Base-by-base conservation (phyloP, 2,888 invertebrate genomes). In the Volucella inflata region DNA sequence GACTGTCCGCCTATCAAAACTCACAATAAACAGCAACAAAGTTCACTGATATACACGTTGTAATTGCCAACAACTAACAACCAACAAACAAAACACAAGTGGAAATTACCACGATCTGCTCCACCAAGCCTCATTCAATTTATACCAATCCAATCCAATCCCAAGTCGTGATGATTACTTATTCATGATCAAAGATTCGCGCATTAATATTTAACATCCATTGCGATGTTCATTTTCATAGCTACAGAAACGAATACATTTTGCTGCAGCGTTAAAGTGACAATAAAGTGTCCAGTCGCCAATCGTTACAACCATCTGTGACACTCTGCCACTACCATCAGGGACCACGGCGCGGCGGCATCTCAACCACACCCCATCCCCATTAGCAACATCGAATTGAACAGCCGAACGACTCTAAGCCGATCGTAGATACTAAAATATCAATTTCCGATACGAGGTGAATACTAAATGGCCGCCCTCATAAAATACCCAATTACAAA, bases 241-340 rank as follows among this genome's bases (percentile, higher is more conserved):
- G 53, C 14, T 40, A 9, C 8, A 21, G 17, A 14, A 40, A 59
- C 16, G 68, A 40, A 76, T 36, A 78, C 57, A 64, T 81, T 81
- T 72, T 78, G 38, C 67, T 21, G 57, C 72, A 78, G 6, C 72
- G 82, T 72, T 60, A 40, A 82, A 72, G 72, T 83, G 85, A 85
- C 85, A 85, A 81, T 85, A 85, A 87, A 85, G 81, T 85, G 87
- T 88, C 90, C 89, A 89, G 89, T 90, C 89, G 89, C 89, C 89
- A 70, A 76, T 81, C 68, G 68, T 68, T 74, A 12, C 21, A 55
- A 55, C 17, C 36, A 55, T 17, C n/a, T 50, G 50, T 16, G 50
- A 50, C 16, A 50, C 50, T 46, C 12, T 46, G n/a, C 46, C 50
- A 44, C 42, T 75, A 60, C 64, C 83, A 75, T 70, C 68, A 48